phyloP scores from a whole-genome alignment of 2,888 invertebrate species.

The Agrotis puta region DNA sequence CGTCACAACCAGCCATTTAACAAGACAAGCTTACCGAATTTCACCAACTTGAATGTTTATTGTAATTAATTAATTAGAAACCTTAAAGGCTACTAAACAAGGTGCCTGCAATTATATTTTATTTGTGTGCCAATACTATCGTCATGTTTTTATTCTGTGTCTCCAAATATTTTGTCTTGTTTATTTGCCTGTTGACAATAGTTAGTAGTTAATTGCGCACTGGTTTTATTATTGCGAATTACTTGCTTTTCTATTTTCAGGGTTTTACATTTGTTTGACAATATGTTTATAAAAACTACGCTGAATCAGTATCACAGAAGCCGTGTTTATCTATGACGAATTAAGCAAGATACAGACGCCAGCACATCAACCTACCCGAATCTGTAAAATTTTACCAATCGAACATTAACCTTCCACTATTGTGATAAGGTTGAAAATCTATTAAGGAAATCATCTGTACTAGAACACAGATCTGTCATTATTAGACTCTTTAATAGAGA shows the following conservation, averaged over 20 bases:
- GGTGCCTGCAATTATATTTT: constrained; percentile 31
- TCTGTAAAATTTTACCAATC: too few relatives aligned
- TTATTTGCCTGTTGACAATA: constrained; percentile 19
- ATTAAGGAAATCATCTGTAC: too few relatives aligned
- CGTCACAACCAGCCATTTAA: constrained; percentile 54
- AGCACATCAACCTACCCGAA: too few relatives aligned
- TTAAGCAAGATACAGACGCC: too few relatives aligned
- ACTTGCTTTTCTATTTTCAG: background rate
- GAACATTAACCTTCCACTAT: too few relatives aligned
- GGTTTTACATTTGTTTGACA: background rate
- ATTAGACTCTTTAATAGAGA: too few relatives aligned
- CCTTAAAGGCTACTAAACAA: constrained; percentile 24
- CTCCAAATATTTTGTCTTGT: background rate
- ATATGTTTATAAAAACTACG: constrained; percentile 2
- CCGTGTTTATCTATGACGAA: background rate
- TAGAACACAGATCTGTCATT: too few relatives aligned
- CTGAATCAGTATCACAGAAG: background rate
- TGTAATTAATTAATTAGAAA: constrained; percentile 50
- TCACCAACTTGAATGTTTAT: constrained; percentile 49
- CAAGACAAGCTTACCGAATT: constrained; percentile 58
- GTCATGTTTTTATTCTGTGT: constrained; percentile 11
- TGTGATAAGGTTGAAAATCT: too few relatives aligned
- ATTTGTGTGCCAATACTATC: constrained; percentile 30
- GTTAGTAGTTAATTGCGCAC: constrained; percentile 14
- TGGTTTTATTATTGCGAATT: background rate